Base-by-base conservation (phyloP, 2,797 vertebrate genomes). In the Moxostoma hubbsi region DNA sequence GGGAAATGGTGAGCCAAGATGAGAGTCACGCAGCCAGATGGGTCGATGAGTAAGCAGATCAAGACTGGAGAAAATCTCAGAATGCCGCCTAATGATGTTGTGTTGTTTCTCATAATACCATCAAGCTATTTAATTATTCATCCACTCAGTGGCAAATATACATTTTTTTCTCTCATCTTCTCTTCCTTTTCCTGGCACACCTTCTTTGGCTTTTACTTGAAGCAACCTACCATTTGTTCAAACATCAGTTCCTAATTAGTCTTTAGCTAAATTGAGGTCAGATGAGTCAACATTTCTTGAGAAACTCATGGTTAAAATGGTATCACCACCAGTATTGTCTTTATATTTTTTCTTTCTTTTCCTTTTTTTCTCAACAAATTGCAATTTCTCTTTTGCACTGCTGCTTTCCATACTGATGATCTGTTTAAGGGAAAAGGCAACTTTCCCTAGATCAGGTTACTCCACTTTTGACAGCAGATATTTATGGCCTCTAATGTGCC, bases 91-190 rank as follows among this genome's bases (percentile, higher is more conserved):
- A 85, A 85, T 87, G 85, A 68, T 58, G 62, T 49, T 54, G 49
- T 84, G 79, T 84, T 88, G 84, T 85, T 90, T 80, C 71, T 50
- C 80, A 86, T 92, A 90, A 93, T 91, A 89, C 92, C 92, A 93
- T 88, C 76, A 86, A 88, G 86, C 87, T 88, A 89, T 90, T 94
- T 62, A 93, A 94, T 93, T 91, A 93, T 93, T 93, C 83, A 94
- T 93, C 77, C 54, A 68, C 83, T 87, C 85, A 82, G 87, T 81
- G 85, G 88, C 64, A 69, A 57, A 82, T 77, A 70, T 54, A 49
- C 11, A 11, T 10, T 54, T 46, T 24, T 73, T 72, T 77, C 59
- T 76, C 50, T 72, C 43, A 46, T 66, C 55, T 12, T 65, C 16
- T 63, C 49, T 70, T 67, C 51, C 55, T 46, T 64, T 47, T 15